phyloP scores from a whole-genome alignment of 1,140 invertebrate species.

The Plutomurus gul region DNA sequence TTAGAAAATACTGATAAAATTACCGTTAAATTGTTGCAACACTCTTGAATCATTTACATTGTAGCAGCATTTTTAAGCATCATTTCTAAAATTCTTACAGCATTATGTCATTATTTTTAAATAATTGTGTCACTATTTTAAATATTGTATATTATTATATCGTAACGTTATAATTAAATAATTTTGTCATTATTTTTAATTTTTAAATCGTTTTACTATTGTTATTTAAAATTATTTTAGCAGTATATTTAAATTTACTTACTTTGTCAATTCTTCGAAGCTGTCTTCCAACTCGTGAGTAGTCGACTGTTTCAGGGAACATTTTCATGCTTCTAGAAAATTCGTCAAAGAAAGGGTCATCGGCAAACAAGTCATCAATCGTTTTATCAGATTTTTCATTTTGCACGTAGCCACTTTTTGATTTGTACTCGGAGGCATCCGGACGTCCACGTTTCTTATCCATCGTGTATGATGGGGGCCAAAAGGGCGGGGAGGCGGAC shows the following conservation, averaged over 20 bases:
- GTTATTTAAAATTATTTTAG: too few species aligned
- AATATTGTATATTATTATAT: too few species aligned
- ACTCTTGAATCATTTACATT: too few species aligned
- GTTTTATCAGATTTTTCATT: neutral
- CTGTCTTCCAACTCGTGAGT: neutral
- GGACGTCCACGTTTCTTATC: neutral
- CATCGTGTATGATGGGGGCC: neutral
- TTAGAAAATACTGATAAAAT: neutral
- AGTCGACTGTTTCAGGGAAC: neutral
- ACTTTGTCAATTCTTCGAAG: neutral
- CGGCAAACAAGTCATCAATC: slow-evolving; percentile 21
- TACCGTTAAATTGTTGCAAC: too few species aligned
- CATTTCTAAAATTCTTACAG: too few species aligned
- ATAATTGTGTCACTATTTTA: too few species aligned
- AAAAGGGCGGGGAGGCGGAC: neutral
- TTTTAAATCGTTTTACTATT: too few species aligned
- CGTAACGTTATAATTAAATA: too few species aligned
- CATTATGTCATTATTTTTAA: too few species aligned
- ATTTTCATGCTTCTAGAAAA: slow-evolving; percentile 5
- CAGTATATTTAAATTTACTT: neutral
- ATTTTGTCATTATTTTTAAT: too few species aligned
- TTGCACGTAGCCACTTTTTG: neutral
- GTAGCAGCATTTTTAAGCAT: too few species aligned
- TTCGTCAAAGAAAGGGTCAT: slow-evolving; percentile 22
- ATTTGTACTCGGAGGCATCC: neutral